These are phyloP conservation scores for Drosophila nannoptera DNA, from an alignment of 1,140 invertebrate species.

Conservation along the genomic window DNA sequence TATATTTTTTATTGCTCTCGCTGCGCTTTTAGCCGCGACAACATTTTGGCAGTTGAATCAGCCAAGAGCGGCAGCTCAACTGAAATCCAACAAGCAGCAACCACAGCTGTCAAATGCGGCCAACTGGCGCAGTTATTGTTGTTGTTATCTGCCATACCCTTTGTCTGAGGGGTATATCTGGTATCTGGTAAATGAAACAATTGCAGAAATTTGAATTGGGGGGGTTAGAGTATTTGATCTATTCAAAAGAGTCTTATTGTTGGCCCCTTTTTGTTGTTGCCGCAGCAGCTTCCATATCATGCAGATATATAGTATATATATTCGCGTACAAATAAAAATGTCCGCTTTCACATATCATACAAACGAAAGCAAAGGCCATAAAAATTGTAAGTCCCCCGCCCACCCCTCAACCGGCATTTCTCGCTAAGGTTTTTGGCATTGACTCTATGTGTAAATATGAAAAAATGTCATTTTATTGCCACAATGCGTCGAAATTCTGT, in stretches of 20 bases:
- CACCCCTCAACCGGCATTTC: constrained; percentile 12
- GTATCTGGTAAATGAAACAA: not conserved
- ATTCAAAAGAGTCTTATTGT: not conserved
- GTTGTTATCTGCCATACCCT: not conserved
- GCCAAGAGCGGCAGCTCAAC: constrained; percentile 21
- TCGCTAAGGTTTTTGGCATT: constrained; percentile 45
- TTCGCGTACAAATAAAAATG: constrained; percentile 63
- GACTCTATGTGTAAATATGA: constrained; percentile 78
- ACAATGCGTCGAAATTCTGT: constrained; percentile 76
- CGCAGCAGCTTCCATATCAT: constrained; percentile 50
- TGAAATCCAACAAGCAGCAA: constrained; percentile 12
- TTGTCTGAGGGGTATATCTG: not conserved
- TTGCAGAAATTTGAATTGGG: too few relatives aligned
- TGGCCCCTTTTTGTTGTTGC: constrained; percentile 17
- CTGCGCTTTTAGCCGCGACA: constrained; percentile 43
- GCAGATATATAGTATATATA: constrained; percentile 31
- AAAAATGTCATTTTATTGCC: constrained; percentile 77
- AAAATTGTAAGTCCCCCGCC: constrained; percentile 35
- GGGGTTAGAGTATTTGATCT: not conserved
- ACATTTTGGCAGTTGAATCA: constrained; percentile 54
- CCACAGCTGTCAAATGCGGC: constrained; percentile 23
- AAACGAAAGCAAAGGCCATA: constrained; percentile 61
- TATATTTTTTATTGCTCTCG: constrained; percentile 19
- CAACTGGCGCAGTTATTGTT: not conserved
- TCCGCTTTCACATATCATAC: constrained; percentile 60